A percentile compares a stretch with the other conserved stretches of the same genome.
phyloP scores from a whole-genome alignment of 2,888 invertebrate species.

The Plagodis dolabraria region DNA sequence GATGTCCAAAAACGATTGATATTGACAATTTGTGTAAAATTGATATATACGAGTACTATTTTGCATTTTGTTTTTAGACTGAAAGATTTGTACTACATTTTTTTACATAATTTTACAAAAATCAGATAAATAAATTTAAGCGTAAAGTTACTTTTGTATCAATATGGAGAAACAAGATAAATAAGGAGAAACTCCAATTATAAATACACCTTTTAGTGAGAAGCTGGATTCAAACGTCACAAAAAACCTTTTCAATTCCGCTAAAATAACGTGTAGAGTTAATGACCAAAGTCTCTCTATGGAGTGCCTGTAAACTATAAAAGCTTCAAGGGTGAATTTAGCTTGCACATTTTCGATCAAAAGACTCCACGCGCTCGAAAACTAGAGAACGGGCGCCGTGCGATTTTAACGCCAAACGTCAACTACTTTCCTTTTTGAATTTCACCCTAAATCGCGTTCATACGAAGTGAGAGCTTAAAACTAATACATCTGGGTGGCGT shows the following conservation, averaged over 20 bases:
- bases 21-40: too few relatives aligned
- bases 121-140: too few relatives aligned
- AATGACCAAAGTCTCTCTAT: slow-evolving; percentile 35
- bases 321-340: slow-evolving; percentile 41
- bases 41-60: too few relatives aligned
- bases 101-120: too few relatives aligned
- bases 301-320: slow-evolving; percentile 33
- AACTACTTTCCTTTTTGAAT: slow-evolving; percentile 65
- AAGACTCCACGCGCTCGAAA: slow-evolving; percentile 42
- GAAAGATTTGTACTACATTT: too few relatives aligned
- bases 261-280: slow-evolving; percentile 36
- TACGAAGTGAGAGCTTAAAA: slow-evolving; percentile 78
- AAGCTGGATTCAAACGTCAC: slow-evolving; percentile 15
- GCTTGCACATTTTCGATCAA: slow-evolving; percentile 36
- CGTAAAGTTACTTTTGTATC: too few relatives aligned
- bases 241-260: slow-evolving; percentile 29
- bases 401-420: slow-evolving; percentile 65
- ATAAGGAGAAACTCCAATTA: not conserved
- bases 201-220: not conserved
- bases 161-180: not conserved
- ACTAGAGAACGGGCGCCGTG: slow-evolving; percentile 54
- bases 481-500: slow-evolving; percentile 79
- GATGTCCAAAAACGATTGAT: too few relatives aligned
- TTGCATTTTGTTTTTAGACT: too few relatives aligned
- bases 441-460: slow-evolving; percentile 72